Base-by-base conservation (phyloP, 2,888 invertebrate species). In the Agrilus cyanescens region DNA sequence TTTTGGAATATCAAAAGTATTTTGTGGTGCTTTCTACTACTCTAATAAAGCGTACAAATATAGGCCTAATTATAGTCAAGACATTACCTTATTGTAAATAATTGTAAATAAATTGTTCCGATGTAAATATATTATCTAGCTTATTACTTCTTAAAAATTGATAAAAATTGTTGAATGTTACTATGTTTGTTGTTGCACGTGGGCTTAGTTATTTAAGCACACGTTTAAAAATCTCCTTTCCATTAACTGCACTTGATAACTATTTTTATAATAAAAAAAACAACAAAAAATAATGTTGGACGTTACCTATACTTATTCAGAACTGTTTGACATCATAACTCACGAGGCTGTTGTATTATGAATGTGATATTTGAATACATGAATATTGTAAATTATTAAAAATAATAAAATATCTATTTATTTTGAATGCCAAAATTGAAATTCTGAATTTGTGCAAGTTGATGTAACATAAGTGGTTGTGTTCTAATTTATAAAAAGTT, bases 301-400 rank as follows among this genome's bases (percentile, higher is more conserved):
- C 61, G 61, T 61, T 61, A 59, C 60, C 59, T 57, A 10, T 50
- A n/a, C n/a, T n/a, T n/a, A 56, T 50, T 55, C 51, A 53, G 52
- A 55, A 51, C 49, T 56, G 53, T 55, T 56, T 48, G 51, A 52
- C 53, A 51, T 55, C 52, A 57, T 54, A 53, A 60, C 56, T 59
- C 53, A 58, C 59, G 58, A 66, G 66, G 64, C 66, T 67, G 66
- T 66, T 63, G 60, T 65, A 57, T 62, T 62, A 58, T 68, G 62
- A 66, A 67, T 68, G 67, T 68, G 68, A 68, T 67, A 68, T 67
- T 60, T 61, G 63, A 61, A 63, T 62, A 64, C 62, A 60, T 62
- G 60, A 59, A 61, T 63, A 62, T 63, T 62, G 58, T 59, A 60
- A 60, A 57, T 57, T 57, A 57, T 56, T 57, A 57, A 57, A 56